These are phyloP conservation scores for Pachycephala philippinensis DNA, from an alignment of 2,113 vertebrate genomes.

Conservation along the genomic window DNA sequence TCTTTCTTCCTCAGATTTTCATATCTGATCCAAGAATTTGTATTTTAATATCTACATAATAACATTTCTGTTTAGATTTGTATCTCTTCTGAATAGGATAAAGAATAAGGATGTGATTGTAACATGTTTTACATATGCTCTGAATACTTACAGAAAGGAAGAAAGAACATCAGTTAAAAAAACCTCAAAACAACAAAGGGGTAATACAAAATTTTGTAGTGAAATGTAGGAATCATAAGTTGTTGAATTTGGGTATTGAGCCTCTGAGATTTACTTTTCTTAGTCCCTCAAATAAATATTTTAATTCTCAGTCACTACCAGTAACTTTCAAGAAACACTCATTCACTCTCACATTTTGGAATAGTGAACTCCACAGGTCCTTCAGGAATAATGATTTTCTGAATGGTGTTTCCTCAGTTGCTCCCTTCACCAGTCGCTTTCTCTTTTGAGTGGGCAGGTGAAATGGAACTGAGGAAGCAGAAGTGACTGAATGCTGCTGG, in stretches of 20 bases:
- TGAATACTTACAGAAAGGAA: neutral
- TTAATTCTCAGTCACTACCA: neutral
- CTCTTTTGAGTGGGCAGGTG: neutral
- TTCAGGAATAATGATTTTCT: neutral
- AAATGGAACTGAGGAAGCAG: slow-evolving; percentile 9
- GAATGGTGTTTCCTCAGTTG: neutral
- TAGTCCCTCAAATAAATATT: neutral
- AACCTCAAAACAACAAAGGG: neutral
- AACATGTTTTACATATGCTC: neutral
- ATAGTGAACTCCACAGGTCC: neutral
- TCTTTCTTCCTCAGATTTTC: neutral
- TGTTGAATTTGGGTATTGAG: neutral
- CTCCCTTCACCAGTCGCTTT: slow-evolving; percentile 1
- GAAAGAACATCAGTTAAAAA: neutral
- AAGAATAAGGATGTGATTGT: neutral
- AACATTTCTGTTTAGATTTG: neutral
- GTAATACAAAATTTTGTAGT: neutral
- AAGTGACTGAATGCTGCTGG: neutral
- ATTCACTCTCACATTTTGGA: neutral
- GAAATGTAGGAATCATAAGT: neutral
- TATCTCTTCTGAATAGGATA: neutral
- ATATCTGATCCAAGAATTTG: neutral
- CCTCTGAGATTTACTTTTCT: neutral
- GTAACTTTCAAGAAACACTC: neutral
- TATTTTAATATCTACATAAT: slow-evolving; percentile 11